phyloP scores from a whole-genome alignment of 2,113 vertebrate genomes.

The Chlorodrepanis virens region DNA sequence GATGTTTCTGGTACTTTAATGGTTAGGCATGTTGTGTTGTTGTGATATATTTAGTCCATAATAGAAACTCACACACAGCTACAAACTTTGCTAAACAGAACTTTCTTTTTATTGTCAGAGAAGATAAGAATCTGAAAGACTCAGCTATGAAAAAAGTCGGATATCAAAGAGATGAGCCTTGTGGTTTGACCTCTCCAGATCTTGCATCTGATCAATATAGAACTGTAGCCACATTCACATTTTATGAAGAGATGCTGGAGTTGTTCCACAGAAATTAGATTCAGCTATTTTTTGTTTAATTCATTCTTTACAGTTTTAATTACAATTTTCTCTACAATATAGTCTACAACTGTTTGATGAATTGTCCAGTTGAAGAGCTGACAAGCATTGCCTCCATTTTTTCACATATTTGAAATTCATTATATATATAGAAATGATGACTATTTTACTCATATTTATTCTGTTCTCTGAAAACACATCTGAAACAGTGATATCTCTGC shows the following conservation, averaged over 20 bases:
- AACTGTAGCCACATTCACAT: not conserved
- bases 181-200: not conserved
- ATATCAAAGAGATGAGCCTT: not conserved
- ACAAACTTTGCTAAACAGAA: not conserved
- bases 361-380: not conserved
- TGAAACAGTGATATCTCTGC: not conserved
- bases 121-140: not conserved
- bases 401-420: not conserved
- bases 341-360: not conserved
- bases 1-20: not conserved
- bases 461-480: not conserved
- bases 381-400: not conserved
- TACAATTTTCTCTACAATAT: not conserved
- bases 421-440: not conserved
- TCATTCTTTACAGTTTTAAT: not conserved
- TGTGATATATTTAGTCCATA: not conserved
- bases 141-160: not conserved
- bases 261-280: not conserved
- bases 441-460: not conserved
- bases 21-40: not conserved
- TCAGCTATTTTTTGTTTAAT: not conserved
- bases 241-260: not conserved
- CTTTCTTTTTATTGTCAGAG: not conserved
- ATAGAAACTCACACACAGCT: not conserved
- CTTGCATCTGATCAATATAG: not conserved